Evolutionary conservation across 1,140 invertebrate genomes (phyloP).

Genomic region (Protaetia brevitarsis): DNA sequence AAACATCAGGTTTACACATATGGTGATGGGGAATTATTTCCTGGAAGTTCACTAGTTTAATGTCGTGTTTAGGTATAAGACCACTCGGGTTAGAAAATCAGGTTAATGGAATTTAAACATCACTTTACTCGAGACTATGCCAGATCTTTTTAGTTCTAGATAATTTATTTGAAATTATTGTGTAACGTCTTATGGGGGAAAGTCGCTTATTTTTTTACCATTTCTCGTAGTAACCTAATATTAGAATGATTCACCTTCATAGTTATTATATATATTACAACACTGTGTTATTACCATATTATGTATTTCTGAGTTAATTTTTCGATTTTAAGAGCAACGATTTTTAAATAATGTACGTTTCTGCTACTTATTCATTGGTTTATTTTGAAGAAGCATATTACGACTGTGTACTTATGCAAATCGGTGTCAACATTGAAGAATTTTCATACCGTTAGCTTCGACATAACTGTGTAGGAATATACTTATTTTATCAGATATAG

Average conservation of each 20-base stretch:
- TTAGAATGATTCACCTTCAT: no score
- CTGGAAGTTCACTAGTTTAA: neutral
- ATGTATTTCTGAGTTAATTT: no score
- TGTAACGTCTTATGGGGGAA: neutral
- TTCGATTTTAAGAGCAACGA: no score
- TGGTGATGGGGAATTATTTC: neutral
- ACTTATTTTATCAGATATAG: neutral
- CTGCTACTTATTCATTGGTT: no score
- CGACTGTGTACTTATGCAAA: neutral
- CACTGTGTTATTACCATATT: no score
- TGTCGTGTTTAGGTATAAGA: neutral
- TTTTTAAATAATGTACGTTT: neutral
- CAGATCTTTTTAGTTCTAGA: neutral
- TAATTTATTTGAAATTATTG: neutral
- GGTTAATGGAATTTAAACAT: neutral
- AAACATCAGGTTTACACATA: neutral
- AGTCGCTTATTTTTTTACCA: no score
- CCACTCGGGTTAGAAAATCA: neutral
- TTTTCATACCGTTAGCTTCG: conserved; percentile 1
- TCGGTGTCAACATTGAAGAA: conserved; percentile 1
- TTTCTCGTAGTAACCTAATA: no score
- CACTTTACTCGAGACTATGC: neutral
- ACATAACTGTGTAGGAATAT: neutral
- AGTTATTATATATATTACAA: no score
- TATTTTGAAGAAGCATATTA: no score